Evolutionary conservation across 2,797 vertebrate species (phyloP).

Genomic region (Lophius americanus): DNA sequence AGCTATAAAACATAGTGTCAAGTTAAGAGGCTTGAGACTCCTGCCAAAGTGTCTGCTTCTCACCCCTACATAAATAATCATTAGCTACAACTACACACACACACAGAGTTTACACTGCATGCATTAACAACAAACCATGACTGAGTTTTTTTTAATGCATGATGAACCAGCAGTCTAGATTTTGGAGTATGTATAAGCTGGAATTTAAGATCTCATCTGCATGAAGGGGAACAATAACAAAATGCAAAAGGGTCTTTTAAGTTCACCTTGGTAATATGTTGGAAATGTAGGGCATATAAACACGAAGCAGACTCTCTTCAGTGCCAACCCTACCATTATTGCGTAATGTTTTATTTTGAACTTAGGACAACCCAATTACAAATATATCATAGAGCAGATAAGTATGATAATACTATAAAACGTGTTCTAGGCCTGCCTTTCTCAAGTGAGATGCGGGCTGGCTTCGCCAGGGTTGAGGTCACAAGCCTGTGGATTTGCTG

Average conservation of each 20-base stretch:
- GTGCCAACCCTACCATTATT: slow-evolving; percentile 63
- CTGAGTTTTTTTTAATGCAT: neutral
- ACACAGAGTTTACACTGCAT: neutral
- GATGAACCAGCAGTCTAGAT: neutral
- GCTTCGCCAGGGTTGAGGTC: too few species aligned
- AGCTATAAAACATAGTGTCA: slow-evolving; percentile 49
- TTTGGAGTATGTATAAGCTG: slow-evolving; percentile 4
- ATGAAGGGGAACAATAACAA: slow-evolving; percentile 38
- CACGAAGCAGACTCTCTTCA: slow-evolving; percentile 55
- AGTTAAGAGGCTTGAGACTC: slow-evolving; percentile 41
- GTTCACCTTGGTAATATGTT: slow-evolving; percentile 51
- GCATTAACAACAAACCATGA: neutral
- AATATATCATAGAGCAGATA: slow-evolving; percentile 39
- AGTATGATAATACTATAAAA: slow-evolving; percentile 31
- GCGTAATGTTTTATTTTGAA: slow-evolving; percentile 61
- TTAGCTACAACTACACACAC: neutral
- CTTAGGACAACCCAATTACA: slow-evolving; percentile 50
- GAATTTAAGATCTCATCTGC: slow-evolving; percentile 58
- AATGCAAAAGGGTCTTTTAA: slow-evolving; percentile 58
- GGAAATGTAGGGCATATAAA: slow-evolving; percentile 68
- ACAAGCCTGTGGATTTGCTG: too few species aligned
- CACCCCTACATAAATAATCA: slow-evolving; percentile 38
- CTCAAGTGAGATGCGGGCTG: too few species aligned
- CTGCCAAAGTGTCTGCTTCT: slow-evolving; percentile 38
- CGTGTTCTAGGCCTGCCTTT: neutral